phyloP scores from a whole-genome alignment of 2,113 vertebrate genomes.

The Microcebus ravelobensis region DNA sequence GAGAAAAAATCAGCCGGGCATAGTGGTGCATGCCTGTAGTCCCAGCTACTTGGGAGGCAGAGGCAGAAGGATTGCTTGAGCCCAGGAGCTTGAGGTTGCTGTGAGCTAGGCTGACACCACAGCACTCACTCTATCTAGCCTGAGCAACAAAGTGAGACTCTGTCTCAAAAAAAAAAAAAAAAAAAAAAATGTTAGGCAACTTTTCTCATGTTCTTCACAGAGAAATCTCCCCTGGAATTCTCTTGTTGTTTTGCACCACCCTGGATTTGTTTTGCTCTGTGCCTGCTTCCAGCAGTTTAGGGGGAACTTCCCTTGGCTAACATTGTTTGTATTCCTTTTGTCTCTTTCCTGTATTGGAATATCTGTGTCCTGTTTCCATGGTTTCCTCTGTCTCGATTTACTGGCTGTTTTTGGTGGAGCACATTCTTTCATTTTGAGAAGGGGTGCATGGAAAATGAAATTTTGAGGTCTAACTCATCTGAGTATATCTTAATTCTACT shows the following conservation, averaged over 20 bases:
- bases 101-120: too few relatives aligned
- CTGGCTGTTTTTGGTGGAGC: not conserved
- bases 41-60: too few relatives aligned
- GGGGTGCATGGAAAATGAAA: not conserved
- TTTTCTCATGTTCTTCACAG: not conserved
- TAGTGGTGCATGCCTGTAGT: too few relatives aligned
- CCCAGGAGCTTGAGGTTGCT: too few relatives aligned
- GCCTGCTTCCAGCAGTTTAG: not conserved
- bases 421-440: not conserved
- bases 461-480: not conserved
- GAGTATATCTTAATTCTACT: not conserved
- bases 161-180: too few relatives aligned
- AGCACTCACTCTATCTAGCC: too few relatives aligned
- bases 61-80: too few relatives aligned
- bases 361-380: not conserved
- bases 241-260: not conserved
- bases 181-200: not conserved
- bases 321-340: not conserved
- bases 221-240: not conserved
- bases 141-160: too few relatives aligned
- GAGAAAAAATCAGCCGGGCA: too few relatives aligned
- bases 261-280: not conserved
- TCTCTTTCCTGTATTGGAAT: slow-evolving; percentile 10
- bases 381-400: slow-evolving; percentile 1
- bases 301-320: not conserved